phyloP scores from a whole-genome alignment of 2,888 invertebrate genomes.

The Venustoraphidia nigricollis region DNA sequence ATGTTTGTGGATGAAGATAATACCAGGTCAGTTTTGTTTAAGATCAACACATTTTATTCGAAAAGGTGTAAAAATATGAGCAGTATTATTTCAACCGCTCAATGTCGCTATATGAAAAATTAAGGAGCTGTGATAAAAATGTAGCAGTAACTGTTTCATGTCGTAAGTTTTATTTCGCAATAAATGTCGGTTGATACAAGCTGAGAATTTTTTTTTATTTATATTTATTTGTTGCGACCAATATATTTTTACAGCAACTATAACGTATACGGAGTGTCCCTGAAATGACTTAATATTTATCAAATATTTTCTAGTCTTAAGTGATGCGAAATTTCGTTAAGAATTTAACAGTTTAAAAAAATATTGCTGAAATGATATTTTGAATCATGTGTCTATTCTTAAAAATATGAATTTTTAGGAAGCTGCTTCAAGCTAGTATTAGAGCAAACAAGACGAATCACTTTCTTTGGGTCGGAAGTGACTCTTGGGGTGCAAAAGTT shows the following conservation, averaged over 20 bases:
- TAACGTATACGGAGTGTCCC: no score
- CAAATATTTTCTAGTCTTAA: no score
- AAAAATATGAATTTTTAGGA: constrained; percentile 22
- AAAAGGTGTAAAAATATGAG: not conserved
- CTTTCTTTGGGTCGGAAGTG: constrained; percentile 54
- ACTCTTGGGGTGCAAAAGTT: constrained; percentile 54
- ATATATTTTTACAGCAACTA: no score
- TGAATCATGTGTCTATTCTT: no score
- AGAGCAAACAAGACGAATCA: constrained; percentile 39
- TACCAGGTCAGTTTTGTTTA: constrained; percentile 28
- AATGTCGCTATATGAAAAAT: not conserved
- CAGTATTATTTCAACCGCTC: not conserved
- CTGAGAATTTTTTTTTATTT: no score
- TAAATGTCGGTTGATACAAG: no score
- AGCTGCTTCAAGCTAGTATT: constrained; percentile 39
- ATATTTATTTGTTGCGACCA: no score
- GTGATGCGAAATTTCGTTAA: no score
- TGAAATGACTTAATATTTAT: no score
- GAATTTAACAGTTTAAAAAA: not conserved
- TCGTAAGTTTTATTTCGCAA: no score
- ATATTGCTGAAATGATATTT: not conserved
- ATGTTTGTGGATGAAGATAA: constrained; percentile 62
- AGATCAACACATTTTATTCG: not conserved
- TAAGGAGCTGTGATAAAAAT: not conserved
- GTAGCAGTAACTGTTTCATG: no score